Evolutionary conservation across 2,888 invertebrate genomes (phyloP).

Genomic region (Eucriotettix oculatus): DNA sequence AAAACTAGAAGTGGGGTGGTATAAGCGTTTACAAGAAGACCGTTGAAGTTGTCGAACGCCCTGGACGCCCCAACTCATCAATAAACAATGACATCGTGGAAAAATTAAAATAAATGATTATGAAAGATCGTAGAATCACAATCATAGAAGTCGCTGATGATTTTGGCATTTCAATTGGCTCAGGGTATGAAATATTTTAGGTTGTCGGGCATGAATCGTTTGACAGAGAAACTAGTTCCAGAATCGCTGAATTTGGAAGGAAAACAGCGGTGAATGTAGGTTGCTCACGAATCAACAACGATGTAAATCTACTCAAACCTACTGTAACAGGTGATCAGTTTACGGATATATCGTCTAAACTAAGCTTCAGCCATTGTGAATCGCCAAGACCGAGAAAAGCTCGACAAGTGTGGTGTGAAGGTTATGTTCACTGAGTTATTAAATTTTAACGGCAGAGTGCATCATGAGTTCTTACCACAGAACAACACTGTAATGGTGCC

Average conservation of each 20-base stretch:
- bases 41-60: slow-evolving; percentile 14
- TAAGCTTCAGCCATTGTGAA: neutral
- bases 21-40: neutral
- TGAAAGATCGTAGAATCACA: slow-evolving; percentile 12
- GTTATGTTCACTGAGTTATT: neutral
- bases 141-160: slow-evolving; percentile 10
- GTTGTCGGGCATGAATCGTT: slow-evolving; percentile 11
- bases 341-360: neutral
- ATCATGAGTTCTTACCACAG: neutral
- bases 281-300: neutral
- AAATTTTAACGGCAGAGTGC: neutral
- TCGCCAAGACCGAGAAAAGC: neutral
- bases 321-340: neutral
- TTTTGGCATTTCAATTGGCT: slow-evolving; percentile 5
- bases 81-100: slow-evolving; percentile 17
- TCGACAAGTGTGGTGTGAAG: neutral
- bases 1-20: neutral
- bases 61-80: slow-evolving; percentile 16
- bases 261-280: neutral
- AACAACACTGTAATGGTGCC: neutral
- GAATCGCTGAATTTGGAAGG: neutral
- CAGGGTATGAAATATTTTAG: slow-evolving; percentile 9
- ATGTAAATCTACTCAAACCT: neutral
- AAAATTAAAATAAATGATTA: slow-evolving; percentile 14
- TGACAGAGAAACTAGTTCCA: neutral